A percentile compares a stretch with the other conserved stretches of the same genome.
Evolutionary conservation across 2,888 invertebrate species (phyloP).

Genomic region (Chironomus tentans): DNA sequence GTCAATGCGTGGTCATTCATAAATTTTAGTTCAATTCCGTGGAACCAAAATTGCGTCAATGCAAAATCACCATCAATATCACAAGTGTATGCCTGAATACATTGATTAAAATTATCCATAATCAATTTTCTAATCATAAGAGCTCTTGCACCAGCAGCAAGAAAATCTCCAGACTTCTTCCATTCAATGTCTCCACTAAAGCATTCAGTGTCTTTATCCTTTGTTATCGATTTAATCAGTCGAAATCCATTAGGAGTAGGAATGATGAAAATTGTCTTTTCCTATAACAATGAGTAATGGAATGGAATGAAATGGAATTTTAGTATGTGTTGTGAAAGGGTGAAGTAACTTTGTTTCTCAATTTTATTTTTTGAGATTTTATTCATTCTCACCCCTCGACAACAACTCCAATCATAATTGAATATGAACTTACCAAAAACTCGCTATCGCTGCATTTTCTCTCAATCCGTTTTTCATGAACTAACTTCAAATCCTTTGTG

Average conservation of each 20-base stretch:
- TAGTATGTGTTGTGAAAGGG: neutral
- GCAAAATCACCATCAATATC: conserved; percentile 9
- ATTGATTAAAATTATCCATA: conserved; percentile 34
- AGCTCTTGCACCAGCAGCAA: conserved; percentile 37
- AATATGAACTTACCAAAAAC: conserved; percentile 1
- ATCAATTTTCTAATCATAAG: conserved; percentile 36
- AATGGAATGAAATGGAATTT: neutral
- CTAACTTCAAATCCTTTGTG: conserved; percentile 18
- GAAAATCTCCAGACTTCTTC: conserved; percentile 31
- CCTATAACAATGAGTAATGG: neutral
- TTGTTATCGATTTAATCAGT: neutral
- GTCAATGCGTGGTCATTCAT: neutral
- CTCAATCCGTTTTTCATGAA: conserved; percentile 28
- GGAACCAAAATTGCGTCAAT: neutral
- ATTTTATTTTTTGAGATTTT: too few species aligned
- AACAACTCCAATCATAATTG: neutral
- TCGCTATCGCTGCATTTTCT: conserved; percentile 2
- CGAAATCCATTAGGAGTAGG: neutral
- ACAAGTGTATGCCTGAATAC: neutral
- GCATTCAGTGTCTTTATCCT: neutral
- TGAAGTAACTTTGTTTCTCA: too few species aligned
- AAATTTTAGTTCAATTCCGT: neutral
- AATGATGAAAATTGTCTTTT: neutral
- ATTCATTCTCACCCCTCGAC: too few species aligned
- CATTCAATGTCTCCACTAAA: neutral